Percentiles rank a stretch among this genome's conserved stretches.
Conservation (phyloP, 2,888 invertebrate species). For the Athalia circularis region DNA sequence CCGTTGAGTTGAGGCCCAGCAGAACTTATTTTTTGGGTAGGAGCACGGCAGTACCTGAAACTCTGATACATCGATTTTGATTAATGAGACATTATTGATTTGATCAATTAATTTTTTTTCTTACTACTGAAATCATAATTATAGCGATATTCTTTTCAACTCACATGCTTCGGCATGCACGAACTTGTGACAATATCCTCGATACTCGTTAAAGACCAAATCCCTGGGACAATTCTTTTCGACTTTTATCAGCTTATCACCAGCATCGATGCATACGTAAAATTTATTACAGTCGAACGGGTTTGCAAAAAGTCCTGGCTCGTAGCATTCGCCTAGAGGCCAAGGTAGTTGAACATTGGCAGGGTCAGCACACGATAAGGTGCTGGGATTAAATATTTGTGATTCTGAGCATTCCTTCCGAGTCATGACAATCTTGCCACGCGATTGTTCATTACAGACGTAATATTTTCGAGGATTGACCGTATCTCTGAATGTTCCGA, state of each 20-base stretch:
- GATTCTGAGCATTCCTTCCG: not conserved
- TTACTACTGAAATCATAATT: not conserved
- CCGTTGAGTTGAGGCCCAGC: not conserved
- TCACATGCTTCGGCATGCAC: slow-evolving; percentile 9
- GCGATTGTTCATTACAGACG: slow-evolving; percentile 51
- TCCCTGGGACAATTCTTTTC: slow-evolving; percentile 49
- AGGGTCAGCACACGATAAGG: slow-evolving; percentile 47
- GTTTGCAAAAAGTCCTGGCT: slow-evolving; percentile 50
- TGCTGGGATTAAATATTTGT: slow-evolving; percentile 42
- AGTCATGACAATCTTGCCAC: slow-evolving; percentile 4
- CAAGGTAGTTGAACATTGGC: slow-evolving; percentile 1
- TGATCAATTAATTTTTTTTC: slow-evolving; percentile 10
- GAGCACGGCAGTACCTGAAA: not conserved
- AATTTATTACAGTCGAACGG: slow-evolving; percentile 49
- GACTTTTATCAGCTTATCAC: slow-evolving; percentile 31
- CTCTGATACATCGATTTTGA: slow-evolving; percentile 40
- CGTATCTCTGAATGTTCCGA: slow-evolving; percentile 57
- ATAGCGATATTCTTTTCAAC: not conserved
- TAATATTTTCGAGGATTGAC: slow-evolving; percentile 58
- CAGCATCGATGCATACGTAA: slow-evolving; percentile 48
- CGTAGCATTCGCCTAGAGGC: slow-evolving; percentile 43
- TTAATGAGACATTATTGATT: slow-evolving; percentile 15
- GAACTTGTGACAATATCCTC: slow-evolving; percentile 44
- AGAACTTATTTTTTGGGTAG: not conserved
- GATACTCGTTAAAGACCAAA: slow-evolving; percentile 49